Base-by-base conservation (phyloP, 2,113 vertebrate species). In the Megaleporinus macrocephalus region DNA sequence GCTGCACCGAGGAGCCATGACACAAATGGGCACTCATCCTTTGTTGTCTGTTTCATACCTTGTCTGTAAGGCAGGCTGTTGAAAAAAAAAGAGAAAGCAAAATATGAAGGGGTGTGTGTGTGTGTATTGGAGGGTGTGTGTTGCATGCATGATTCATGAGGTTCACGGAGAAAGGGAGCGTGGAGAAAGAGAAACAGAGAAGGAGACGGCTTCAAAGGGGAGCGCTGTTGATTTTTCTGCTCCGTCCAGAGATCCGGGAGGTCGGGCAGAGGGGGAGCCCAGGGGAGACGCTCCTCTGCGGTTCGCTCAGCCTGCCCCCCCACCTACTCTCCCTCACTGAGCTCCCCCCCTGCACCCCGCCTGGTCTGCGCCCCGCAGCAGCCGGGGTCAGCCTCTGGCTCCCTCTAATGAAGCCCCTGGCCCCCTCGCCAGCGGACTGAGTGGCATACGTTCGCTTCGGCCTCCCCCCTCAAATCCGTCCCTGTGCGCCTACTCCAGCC, bases 71-170 rank as follows among this genome's bases (percentile, higher is more conserved):
- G 75, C 85, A 83, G 82, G 76, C 70, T 82, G 62, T 27, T 27
- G 44, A 12, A 70, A 78, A 51, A 78, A 51, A 78, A 63, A 61
- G 20, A 55, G 30, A 83, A 72, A 69, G 47, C 81, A 36, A 70
- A 33, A 81, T 66, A 65, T n/a, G 65, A 22, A 30, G 47, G 68
- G 83, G 79, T 79, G 82, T 78, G 77, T 80, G 81, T 76, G 81
- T 79, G 82, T 85, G 88, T 88, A 62, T 73, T 84, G 84, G 85
- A 87, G 87, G 88, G 83, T 81, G 82, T 81, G 80, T 76, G 86
- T 89, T 90, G 89, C 90, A 95, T 95, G 88, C 92, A 94, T 95
- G 86, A 94, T 95, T 94, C 93, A 95, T 95, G 90, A 94, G 91
- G 88, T 93, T 91, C 92, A 87, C 81, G 84, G 90, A 92, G 91